These are phyloP conservation scores for Drosophila ananassae DNA, from an alignment of 1,140 invertebrate species.

Conservation along the genomic window DNA sequence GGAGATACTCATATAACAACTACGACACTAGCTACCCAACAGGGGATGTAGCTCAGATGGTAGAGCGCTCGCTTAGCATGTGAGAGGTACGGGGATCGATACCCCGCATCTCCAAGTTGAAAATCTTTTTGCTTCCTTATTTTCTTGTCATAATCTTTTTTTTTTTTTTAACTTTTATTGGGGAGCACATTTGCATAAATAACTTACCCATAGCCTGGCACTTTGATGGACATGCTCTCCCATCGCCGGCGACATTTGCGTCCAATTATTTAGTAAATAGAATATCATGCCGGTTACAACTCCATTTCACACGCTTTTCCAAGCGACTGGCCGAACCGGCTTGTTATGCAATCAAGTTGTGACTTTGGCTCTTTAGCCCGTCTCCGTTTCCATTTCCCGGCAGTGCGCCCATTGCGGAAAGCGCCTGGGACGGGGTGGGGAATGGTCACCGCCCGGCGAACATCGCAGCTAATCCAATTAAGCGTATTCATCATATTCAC, in stretches of 20 bases:
- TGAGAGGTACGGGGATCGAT: constrained; percentile 93
- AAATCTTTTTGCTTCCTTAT: constrained; percentile 13
- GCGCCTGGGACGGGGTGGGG: constrained; percentile 13
- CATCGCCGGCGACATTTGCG: constrained; percentile 40
- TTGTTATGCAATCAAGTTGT: constrained; percentile 67
- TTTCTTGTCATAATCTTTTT: neutral
- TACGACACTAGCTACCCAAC: rapidly evolving
- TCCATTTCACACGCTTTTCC: constrained; percentile 64
- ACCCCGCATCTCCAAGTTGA: constrained; percentile 84
- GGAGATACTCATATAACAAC: neutral
- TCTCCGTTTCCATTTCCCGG: constrained; percentile 50
- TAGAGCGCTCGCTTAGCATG: constrained; percentile 94
- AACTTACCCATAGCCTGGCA: constrained; percentile 6
- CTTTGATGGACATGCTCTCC: constrained; percentile 38
- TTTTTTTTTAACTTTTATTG: neutral
- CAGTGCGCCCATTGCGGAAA: constrained; percentile 20
- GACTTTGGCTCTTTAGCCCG: constrained; percentile 38
- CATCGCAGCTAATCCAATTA: constrained; percentile 72
- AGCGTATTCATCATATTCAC: constrained; percentile 74
- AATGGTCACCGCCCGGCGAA: constrained; percentile 21
- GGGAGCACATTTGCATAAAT: constrained; percentile 12
- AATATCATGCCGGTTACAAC: constrained; percentile 54
- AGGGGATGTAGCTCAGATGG: constrained; percentile 85
- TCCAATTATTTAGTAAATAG: constrained; percentile 57
- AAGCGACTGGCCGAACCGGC: constrained; percentile 20